Evolutionary conservation across 1,140 invertebrate species (phyloP).

Genomic region (Mizuhopecten yessoensis): DNA sequence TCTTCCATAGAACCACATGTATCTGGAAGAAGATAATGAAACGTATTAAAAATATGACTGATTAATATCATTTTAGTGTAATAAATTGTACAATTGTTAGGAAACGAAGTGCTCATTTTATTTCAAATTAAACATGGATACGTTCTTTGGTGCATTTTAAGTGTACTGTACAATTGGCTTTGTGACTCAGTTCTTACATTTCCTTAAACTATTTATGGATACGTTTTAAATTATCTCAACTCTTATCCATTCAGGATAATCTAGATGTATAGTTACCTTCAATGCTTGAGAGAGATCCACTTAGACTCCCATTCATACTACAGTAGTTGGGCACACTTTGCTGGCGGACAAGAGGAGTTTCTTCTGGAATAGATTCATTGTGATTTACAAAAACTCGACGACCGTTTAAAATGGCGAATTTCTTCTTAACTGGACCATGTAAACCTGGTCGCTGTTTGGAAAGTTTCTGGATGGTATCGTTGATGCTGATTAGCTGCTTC

Average conservation of each 20-base stretch:
- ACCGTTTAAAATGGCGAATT: not conserved
- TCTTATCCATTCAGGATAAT: no score
- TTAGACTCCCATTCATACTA: slow-evolving; percentile 43
- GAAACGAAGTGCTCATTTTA: no score
- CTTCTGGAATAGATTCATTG: not conserved
- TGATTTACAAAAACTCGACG: slow-evolving; percentile 6
- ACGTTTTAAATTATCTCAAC: no score
- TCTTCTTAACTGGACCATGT: not conserved
- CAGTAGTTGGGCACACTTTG: slow-evolving; percentile 50
- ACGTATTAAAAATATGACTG: no score
- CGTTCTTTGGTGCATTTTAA: no score
- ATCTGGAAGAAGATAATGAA: slow-evolving; percentile 24
- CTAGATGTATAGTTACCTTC: slow-evolving; percentile 52
- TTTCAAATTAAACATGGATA: no score
- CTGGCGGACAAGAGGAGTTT: slow-evolving; percentile 46
- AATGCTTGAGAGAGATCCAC: slow-evolving; percentile 39
- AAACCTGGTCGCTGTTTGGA: slow-evolving; percentile 4
- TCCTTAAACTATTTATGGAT: no score
- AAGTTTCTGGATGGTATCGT: slow-evolving; percentile 57
- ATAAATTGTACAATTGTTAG: no score
- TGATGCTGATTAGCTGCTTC: slow-evolving; percentile 65
- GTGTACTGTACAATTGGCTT: no score
- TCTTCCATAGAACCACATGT: slow-evolving; percentile 51
- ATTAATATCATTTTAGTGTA: no score
- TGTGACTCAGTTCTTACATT: no score